Conservation (phyloP, 2,888 invertebrate species). For the Lucinisca nassula region DNA sequence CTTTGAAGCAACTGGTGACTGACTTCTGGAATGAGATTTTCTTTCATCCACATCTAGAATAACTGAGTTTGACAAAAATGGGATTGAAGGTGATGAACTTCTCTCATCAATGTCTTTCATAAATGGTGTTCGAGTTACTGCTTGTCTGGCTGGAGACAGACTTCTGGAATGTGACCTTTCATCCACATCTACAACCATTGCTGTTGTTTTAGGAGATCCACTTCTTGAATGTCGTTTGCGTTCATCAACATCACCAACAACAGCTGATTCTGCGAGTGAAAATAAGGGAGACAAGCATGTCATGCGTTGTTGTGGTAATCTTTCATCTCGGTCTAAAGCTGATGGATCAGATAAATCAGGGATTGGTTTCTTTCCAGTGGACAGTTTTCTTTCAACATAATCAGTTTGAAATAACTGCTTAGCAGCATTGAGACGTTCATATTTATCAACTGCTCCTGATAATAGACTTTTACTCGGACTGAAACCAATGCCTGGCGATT, state of each 20-base stretch:
- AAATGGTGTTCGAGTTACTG: background rate
- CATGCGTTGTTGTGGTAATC: background rate
- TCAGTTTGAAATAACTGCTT: background rate
- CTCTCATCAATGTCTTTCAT: background rate
- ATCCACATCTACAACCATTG: background rate
- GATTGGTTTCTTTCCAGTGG: background rate
- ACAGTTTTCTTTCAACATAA: background rate
- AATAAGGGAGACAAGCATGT: background rate
- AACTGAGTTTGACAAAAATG: background rate
- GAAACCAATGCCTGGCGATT: background rate
- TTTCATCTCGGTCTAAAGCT: background rate
- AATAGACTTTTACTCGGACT: background rate
- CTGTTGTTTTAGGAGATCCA: background rate
- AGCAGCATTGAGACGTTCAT: background rate
- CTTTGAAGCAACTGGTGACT: background rate
- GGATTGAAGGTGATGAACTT: background rate
- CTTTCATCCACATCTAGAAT: conserved; percentile 17
- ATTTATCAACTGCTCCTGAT: background rate
- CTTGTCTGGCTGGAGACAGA: conserved; percentile 32
- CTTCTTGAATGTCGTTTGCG: conserved; percentile 36
- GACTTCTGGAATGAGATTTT: background rate
- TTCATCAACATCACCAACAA: conserved; percentile 8
- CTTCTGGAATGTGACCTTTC: conserved; percentile 50
- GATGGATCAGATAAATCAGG: background rate
- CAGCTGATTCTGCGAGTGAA: background rate